These are phyloP conservation scores for Cryptocephalus moraei DNA, from an alignment of 2,888 invertebrate species.

Conservation along the genomic window DNA sequence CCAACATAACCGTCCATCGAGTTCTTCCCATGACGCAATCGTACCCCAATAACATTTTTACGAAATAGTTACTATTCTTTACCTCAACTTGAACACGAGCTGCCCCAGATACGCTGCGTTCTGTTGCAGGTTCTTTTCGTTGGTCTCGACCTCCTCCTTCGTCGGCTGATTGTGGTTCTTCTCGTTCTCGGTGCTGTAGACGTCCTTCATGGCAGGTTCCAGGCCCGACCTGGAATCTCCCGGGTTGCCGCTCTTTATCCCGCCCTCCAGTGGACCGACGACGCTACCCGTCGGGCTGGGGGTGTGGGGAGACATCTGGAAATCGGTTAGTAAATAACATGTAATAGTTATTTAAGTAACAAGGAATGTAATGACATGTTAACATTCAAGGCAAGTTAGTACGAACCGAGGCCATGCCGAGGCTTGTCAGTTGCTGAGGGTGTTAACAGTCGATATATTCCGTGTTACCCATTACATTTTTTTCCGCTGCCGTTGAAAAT, in stretches of 20 bases:
- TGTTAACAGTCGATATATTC: too few species aligned
- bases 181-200: slow-evolving; percentile 41
- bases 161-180: slow-evolving; percentile 32
- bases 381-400: too few species aligned
- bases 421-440: too few species aligned
- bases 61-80: slow-evolving; percentile 10
- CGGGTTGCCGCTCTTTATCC: slow-evolving; percentile 22
- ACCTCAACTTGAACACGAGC: slow-evolving; percentile 79
- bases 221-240: slow-evolving; percentile 19
- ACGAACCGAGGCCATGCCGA: too few species aligned
- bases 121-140: slow-evolving; percentile 47
- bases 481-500: too few species aligned
- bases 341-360: too few species aligned
- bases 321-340: background rate
- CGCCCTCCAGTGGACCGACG: slow-evolving; percentile 33
- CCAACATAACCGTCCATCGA: too few species aligned
- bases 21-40: too few species aligned
- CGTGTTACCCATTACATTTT: too few species aligned
- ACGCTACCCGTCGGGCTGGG: slow-evolving; percentile 37
- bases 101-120: slow-evolving; percentile 70
- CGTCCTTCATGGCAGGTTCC: slow-evolving; percentile 34
- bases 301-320: slow-evolving; percentile 35
- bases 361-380: too few species aligned
- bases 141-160: slow-evolving; percentile 47
- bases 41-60: too few species aligned